phyloP scores from a whole-genome alignment of 2,888 invertebrate species.

The Punctoribates punctum region DNA sequence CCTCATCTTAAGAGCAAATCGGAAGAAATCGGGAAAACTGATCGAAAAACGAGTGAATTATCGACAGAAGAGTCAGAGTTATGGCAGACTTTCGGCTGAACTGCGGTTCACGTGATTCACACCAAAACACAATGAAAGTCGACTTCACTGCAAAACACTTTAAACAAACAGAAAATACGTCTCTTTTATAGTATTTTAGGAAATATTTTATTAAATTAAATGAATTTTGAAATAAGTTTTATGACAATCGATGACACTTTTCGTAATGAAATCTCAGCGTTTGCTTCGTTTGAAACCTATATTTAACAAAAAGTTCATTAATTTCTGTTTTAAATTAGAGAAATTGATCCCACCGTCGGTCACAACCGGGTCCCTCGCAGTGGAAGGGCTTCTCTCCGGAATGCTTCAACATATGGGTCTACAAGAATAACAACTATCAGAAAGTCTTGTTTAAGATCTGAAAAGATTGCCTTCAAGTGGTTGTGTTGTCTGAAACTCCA shows the following conservation, averaged over 20 bases:
- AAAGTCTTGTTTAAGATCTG: neutral
- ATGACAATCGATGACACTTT: neutral
- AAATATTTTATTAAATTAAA: neutral
- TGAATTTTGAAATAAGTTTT: neutral
- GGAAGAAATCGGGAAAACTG: neutral
- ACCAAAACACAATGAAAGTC: neutral
- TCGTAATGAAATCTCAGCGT: slow-evolving; percentile 6
- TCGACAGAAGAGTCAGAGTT: too few relatives aligned
- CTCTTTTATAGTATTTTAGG: too few relatives aligned
- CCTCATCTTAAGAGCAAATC: neutral
- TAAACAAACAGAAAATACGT: neutral
- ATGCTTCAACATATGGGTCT: slow-evolving; percentile 4
- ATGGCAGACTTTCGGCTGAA: neutral
- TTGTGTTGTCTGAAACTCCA: slow-evolving; percentile 6
- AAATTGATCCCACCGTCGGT: neutral
- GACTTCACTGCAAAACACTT: too few relatives aligned
- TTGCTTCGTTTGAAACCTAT: slow-evolving; percentile 29
- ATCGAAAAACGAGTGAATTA: too few relatives aligned
- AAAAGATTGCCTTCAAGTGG: neutral
- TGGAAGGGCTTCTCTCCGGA: neutral
- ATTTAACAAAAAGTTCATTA: neutral
- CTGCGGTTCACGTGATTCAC: neutral
- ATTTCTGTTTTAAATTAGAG: neutral
- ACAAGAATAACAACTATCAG: neutral
- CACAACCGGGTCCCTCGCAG: neutral